A percentile compares a stretch with the other conserved stretches of the same genome.
Conservation (phyloP, 2,888 invertebrate genomes). For the Malthinus flaveolus region DNA sequence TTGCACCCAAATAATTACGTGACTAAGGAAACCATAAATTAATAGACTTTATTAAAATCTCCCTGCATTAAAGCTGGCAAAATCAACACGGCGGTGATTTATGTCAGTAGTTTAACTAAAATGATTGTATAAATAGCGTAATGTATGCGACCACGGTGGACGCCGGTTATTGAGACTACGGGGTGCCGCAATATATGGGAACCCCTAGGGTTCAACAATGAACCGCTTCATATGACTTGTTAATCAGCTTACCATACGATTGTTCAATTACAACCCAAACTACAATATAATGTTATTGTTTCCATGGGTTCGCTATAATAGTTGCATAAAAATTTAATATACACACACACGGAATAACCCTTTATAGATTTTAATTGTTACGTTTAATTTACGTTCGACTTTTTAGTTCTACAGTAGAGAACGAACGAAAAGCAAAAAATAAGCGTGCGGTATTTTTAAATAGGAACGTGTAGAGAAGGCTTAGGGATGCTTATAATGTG, state of each 20-base stretch:
- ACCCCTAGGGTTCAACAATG: conserved; percentile 33
- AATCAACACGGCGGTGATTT: conserved; percentile 42
- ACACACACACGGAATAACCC: too few species aligned
- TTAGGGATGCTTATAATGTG: too few species aligned
- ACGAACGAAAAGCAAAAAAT: too few species aligned
- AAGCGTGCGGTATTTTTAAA: too few species aligned
- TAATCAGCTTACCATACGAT: conserved; percentile 34
- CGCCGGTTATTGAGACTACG: conserved; percentile 36
- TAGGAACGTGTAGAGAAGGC: too few species aligned
- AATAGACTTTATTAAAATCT: conserved; percentile 26
- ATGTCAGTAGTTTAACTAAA: conserved; percentile 37
- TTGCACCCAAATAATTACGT: too few species aligned
- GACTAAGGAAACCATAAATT: conserved; percentile 14
- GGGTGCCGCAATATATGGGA: conserved; percentile 41
- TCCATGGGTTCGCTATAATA: neutral
- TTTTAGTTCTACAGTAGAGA: too few species aligned
- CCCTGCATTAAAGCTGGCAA: conserved; percentile 33
- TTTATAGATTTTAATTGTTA: too few species aligned
- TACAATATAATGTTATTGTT: conserved; percentile 21
- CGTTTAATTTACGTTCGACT: too few species aligned
- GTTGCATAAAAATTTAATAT: conserved; percentile 6
- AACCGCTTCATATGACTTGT: conserved; percentile 35
- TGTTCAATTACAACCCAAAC: conserved; percentile 31
- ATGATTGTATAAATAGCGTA: conserved; percentile 36
- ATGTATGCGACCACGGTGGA: conserved; percentile 37